phyloP scores from a whole-genome alignment of 2,888 invertebrate species.

The Gisinianus flammeolus region DNA sequence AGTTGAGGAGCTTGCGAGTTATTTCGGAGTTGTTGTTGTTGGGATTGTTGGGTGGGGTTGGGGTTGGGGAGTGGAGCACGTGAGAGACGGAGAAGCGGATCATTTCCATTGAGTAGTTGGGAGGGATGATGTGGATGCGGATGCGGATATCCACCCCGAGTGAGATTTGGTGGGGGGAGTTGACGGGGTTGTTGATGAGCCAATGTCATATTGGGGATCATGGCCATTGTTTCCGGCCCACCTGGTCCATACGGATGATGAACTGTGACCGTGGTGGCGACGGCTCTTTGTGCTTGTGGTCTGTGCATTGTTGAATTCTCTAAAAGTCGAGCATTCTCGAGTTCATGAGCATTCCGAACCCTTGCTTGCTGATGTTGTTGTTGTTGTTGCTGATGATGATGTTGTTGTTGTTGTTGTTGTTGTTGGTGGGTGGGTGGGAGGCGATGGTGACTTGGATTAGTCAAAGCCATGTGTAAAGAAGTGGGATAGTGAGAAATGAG shows the following conservation, averaged over 20 bases:
- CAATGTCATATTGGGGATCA: neutral
- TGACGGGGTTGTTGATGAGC: constrained; percentile 35
- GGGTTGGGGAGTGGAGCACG: constrained; percentile 17
- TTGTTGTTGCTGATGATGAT: constrained; percentile 30
- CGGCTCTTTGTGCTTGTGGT: neutral
- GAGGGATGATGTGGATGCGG: neutral
- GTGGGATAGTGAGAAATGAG: constrained; percentile 26
- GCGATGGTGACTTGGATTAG: constrained; percentile 26
- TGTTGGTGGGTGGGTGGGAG: constrained; percentile 16
- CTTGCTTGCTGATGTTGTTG: constrained; percentile 28
- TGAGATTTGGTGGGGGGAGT: neutral
- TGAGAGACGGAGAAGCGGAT: neutral
- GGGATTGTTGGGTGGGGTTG: neutral
- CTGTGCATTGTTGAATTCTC: constrained; percentile 34
- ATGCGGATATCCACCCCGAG: neutral
- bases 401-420: constrained; percentile 37
- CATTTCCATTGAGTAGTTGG: neutral
- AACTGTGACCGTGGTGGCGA: neutral
- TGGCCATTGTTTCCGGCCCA: neutral
- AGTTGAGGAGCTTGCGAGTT: neutral
- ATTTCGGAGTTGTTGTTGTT: neutral
- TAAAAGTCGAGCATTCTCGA: constrained; percentile 34
- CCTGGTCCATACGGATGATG: neutral
- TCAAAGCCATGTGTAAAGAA: constrained; percentile 35
- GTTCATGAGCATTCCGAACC: constrained; percentile 21